phyloP scores from a whole-genome alignment of 2,888 invertebrate species.

The Apamea crenata region DNA sequence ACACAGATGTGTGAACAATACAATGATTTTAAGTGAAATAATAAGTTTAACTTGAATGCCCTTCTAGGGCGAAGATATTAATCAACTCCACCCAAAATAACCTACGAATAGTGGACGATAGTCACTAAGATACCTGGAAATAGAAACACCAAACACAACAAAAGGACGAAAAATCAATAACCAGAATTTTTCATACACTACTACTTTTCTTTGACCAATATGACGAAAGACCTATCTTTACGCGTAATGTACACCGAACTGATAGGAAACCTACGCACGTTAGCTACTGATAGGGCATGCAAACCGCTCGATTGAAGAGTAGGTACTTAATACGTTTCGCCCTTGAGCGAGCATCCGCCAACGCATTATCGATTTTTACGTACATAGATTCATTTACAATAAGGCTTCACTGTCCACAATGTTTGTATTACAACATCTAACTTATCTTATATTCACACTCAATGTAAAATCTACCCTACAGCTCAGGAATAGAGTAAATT shows the following conservation, averaged over 20 bases:
- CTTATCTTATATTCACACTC: conserved; percentile 65
- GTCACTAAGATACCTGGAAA: conserved; percentile 27
- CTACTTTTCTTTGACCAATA: not conserved
- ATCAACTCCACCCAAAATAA: conserved; percentile 24
- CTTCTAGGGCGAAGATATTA: not conserved
- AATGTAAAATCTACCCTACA: conserved; percentile 70
- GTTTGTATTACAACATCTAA: conserved; percentile 67
- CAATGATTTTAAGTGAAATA: no score
- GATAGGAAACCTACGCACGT: conserved; percentile 36
- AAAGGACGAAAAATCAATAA: conserved; percentile 27
- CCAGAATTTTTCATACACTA: not conserved
- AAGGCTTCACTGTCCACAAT: conserved; percentile 84
- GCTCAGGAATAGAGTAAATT: conserved; percentile 53
- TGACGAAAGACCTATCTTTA: not conserved
- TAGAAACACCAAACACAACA: conserved; percentile 25
- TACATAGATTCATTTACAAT: conserved; percentile 85
- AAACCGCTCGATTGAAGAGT: conserved; percentile 69
- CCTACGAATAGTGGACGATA: conserved; percentile 6
- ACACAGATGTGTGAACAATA: no score
- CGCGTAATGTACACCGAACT: conserved; percentile 25
- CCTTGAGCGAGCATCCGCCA: conserved; percentile 85
- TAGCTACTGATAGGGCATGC: conserved; percentile 58
- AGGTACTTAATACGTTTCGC: conserved; percentile 74
- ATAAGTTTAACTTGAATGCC: no score
- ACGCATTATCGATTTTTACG: conserved; percentile 88